phyloP scores from a whole-genome alignment of 2,113 vertebrate species.

The Crotophaga sulcirostris region DNA sequence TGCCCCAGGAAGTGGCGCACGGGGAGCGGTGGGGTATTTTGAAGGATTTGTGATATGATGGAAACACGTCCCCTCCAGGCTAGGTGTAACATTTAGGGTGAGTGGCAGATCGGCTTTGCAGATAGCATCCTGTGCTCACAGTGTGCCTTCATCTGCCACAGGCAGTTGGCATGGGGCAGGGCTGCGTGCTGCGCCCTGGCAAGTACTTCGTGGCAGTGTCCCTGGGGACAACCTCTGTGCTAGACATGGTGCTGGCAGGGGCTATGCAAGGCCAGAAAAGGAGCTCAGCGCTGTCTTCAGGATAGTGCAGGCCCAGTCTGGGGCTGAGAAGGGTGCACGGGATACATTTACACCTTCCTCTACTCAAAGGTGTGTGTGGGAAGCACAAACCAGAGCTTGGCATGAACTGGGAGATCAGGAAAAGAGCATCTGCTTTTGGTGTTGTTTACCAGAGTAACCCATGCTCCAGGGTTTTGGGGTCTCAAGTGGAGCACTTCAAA shows the following conservation, averaged over 20 bases:
- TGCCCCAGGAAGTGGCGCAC: rapidly evolving
- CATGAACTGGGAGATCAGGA: not conserved
- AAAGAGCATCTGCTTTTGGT: not conserved
- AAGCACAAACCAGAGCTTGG: not conserved
- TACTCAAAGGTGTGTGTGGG: not conserved
- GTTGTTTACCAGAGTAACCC: not conserved
- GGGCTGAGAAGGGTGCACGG: not conserved
- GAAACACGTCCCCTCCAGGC: rapidly evolving
- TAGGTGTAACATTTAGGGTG: not conserved
- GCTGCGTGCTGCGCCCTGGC: not conserved
- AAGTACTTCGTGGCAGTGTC: not conserved
- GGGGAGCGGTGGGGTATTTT: not conserved
- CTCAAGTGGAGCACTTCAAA: not conserved
- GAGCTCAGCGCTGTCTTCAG: not conserved
- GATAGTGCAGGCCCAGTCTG: not conserved
- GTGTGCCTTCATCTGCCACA: rapidly evolving
- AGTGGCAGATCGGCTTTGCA: not conserved
- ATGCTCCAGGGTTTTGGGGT: not conserved
- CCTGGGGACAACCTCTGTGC: rapidly evolving
- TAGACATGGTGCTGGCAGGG: rapidly evolving
- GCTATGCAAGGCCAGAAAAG: not conserved
- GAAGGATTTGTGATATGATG: not conserved
- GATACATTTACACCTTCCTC: not conserved
- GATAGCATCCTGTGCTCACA: rapidly evolving
- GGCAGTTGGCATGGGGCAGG: not conserved